Conservation (phyloP, 2,888 invertebrate species). For the Campoplex nolae region DNA sequence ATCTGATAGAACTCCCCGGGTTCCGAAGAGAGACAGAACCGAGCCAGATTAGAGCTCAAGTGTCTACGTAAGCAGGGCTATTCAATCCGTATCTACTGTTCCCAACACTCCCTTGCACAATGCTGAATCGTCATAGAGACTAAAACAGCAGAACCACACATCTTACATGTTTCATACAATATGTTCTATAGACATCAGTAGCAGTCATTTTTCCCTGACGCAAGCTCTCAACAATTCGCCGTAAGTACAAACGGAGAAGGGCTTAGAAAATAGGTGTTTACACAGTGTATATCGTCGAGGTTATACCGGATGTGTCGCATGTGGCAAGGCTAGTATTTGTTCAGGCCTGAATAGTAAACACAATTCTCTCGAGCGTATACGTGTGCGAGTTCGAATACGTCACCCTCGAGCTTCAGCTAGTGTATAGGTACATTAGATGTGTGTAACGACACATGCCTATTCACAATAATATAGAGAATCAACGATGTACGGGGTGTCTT, state of each 20-base stretch:
- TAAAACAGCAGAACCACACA: background rate
- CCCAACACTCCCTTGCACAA: background rate
- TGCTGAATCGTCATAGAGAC: background rate
- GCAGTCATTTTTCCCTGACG: constrained; percentile 31
- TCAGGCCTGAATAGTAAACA: constrained; percentile 73
- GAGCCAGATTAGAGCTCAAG: constrained; percentile 5
- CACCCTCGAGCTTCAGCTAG: constrained; percentile 14
- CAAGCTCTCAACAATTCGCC: constrained; percentile 48
- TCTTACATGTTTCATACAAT: background rate
- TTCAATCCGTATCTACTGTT: constrained; percentile 5
- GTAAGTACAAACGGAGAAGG: constrained; percentile 35
- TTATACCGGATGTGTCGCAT: constrained; percentile 69
- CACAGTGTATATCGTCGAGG: constrained; percentile 64
- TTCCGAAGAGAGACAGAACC: background rate
- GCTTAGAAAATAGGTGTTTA: constrained; percentile 69
- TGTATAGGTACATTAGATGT: constrained; percentile 3
- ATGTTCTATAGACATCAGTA: constrained; percentile 32
- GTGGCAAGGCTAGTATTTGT: constrained; percentile 72
- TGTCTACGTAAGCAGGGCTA: background rate
- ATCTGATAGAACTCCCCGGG: background rate
- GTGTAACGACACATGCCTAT: background rate
- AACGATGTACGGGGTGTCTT: background rate
- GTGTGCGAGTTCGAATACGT: constrained; percentile 28
- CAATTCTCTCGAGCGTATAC: constrained; percentile 63
- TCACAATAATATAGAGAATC: background rate